Conservation (phyloP, 2,797 vertebrate genomes). For the Monodelphis domestica region DNA sequence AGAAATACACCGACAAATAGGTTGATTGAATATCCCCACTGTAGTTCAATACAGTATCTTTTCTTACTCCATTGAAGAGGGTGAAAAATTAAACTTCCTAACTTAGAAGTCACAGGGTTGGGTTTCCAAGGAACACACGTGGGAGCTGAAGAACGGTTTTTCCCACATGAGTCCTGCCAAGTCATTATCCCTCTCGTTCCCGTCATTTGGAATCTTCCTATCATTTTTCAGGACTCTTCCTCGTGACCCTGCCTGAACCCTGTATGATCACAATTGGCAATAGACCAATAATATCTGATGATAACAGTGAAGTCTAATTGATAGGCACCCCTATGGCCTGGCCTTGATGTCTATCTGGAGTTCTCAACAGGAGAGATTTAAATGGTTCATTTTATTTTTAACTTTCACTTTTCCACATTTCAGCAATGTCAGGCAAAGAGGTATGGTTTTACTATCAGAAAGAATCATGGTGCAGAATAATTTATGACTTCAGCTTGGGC, state of each 20-base stretch:
- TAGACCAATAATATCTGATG: slow-evolving; percentile 73
- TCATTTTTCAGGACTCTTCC: slow-evolving; percentile 72
- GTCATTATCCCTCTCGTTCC: neutral
- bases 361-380: slow-evolving; percentile 84
- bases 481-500: slow-evolving; percentile 86
- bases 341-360: slow-evolving; percentile 83
- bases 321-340: slow-evolving; percentile 84
- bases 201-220: slow-evolving; percentile 50
- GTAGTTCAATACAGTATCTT: slow-evolving; percentile 54
- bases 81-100: slow-evolving; percentile 18
- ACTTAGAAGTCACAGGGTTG: neutral
- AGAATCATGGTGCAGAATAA: slow-evolving; percentile 86
- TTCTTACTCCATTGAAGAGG: slow-evolving; percentile 53
- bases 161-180: accelerated
- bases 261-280: slow-evolving; percentile 80
- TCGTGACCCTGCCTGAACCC: slow-evolving; percentile 52
- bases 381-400: slow-evolving; percentile 88
- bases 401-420: slow-evolving; percentile 86
- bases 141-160: neutral
- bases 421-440: slow-evolving; percentile 86
- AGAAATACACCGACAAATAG: slow-evolving; percentile 59
- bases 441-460: slow-evolving; percentile 87
- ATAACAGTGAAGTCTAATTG: slow-evolving; percentile 82
- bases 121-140: neutral
- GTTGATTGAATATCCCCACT: slow-evolving; percentile 65